These are phyloP conservation scores for Salvelinus sp. DNA, from an alignment of 2,113 vertebrate species.

Conservation along the genomic window DNA sequence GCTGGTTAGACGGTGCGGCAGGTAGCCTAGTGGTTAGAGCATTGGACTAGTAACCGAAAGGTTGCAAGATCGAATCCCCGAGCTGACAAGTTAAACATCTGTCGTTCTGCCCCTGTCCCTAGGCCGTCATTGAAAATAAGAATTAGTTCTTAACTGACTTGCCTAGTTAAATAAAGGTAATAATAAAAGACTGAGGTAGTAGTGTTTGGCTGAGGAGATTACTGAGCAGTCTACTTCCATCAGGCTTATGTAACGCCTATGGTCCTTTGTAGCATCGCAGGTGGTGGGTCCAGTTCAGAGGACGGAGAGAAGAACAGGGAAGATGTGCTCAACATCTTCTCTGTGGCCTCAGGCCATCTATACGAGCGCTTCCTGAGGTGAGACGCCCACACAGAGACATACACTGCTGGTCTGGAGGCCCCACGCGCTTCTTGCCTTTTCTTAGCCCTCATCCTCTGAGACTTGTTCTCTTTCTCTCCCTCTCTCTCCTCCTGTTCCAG, in stretches of 20 bases:
- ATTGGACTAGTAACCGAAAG: too few relatives aligned
- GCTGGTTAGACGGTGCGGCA: background rate
- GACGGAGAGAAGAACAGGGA: slow-evolving; percentile 74
- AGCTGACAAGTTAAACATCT: too few relatives aligned
- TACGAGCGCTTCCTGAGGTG: slow-evolving; percentile 97
- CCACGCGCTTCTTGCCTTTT: slow-evolving; percentile 8
- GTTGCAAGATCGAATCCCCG: too few relatives aligned
- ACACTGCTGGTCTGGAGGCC: background rate
- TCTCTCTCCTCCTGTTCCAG: slow-evolving; percentile 70
- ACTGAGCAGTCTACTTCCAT: slow-evolving; percentile 10
- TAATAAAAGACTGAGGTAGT: slow-evolving; percentile 18
- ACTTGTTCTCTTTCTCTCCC: slow-evolving; percentile 20
- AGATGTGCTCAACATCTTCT: slow-evolving; percentile 92
- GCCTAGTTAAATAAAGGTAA: too few relatives aligned
- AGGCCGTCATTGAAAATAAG: too few relatives aligned
- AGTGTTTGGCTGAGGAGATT: slow-evolving; percentile 12
- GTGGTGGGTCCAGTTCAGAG: slow-evolving; percentile 73
- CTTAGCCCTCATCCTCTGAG: slow-evolving; percentile 11
- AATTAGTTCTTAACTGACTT: too few relatives aligned
- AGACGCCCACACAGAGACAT: slow-evolving; percentile 12
- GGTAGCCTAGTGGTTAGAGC: too few relatives aligned
- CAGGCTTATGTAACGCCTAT: slow-evolving; percentile 17
- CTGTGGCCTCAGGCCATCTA: slow-evolving; percentile 94
- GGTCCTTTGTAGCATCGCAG: slow-evolving; percentile 78
- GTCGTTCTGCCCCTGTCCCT: too few relatives aligned